Base-by-base conservation (phyloP, 2,797 vertebrate genomes). In the Prionace glauca region DNA sequence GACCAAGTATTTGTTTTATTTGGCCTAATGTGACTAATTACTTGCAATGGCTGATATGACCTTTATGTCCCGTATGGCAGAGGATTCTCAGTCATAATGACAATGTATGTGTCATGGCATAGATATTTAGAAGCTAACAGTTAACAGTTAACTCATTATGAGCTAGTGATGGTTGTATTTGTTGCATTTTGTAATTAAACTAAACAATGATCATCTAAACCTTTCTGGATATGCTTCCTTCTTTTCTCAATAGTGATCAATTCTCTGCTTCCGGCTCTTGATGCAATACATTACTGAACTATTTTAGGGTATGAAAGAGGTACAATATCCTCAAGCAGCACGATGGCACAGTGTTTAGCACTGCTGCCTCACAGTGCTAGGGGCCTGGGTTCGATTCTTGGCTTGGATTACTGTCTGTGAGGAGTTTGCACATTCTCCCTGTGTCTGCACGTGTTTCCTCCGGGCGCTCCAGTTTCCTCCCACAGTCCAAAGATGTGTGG, bases 1-100 rank as follows among this genome's bases (percentile, higher is more conserved):
- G 67, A 77, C 71, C 69, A 50, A 90, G 41, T 77, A 56, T 77
- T 74, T 74, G 74, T 72, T 74, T 95, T 32, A 95, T 95, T 95
- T 95, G 93, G 41, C 69, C 45, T 74, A 60, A 95, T 56, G 71
- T 56, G 45, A 95, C 93, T 74, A 95, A 95, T 95, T 95, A 74
- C 93, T 95, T 95, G 45, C 18, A 77, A 72, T 72, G 71, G 45
- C 12, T 95, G 45, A 95, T 95, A 56, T 95, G 93, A 95, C 93
- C 45, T 95, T 77, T 95, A 56, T 95, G 45, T 95, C 29, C 11
- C 71, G 32, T 50, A 95, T 74, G 93, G 41, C 45, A 45, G 45
- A 45, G 71, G 69, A 94, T 94, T 74, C 93, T 56, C 67, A 72
- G 69, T 56, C 71, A 77, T 50, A 3, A 95, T 60, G 45, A 95